Evolutionary conservation across 2,888 invertebrate genomes (phyloP), one percentile per base, ranked within the genome.

Genomic region (Polymixis flavicincta): DNA sequence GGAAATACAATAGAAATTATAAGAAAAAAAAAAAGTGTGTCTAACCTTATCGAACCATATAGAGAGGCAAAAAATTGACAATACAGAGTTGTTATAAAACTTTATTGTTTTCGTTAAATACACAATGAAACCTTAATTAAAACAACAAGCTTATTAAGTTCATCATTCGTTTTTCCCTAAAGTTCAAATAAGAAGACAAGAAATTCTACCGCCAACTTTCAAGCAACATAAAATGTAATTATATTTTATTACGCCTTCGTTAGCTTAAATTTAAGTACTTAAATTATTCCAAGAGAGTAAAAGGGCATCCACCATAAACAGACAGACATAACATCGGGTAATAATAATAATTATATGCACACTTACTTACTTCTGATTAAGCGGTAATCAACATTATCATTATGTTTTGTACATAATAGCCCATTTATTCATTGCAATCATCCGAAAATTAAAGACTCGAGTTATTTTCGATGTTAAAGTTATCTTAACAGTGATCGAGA

Each of bases 341-440:
- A 55, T 64, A 48, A 19, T 55, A 78, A 60, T 73, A 54, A 80
- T 72, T 70, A 50, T 64, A 68, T 28, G n/a, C 32, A 66, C n/a
- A 57, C 19, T 71, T 61, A 45, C 22, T 22, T 42, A 48, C 17
- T 28, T 42, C 14, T 72, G 73, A 82, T 72, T 54, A 77, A 72
- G 54, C 61, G 11, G 52, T 75, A 73, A 77, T 74, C 60, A 66
- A 76, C 60, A 72, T 45, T 57, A 73, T 64, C 9, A 71, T 74
- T 54, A 63, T 67, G 66, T 60, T 68, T 67, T 48, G 22, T 42
- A 48, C 14, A 25, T 67, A 59, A 73, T 25, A 57, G 13, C 60
- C 50, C 52, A 63, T 74, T 72, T 71, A 72, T 55, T 55, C 6
- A 68, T 64, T 28, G 14, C 60, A 64, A 74, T 83, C 37, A 74